These are phyloP conservation scores for Nesospiza acunhae DNA, from an alignment of 2,113 vertebrate species.

Conservation along the genomic window DNA sequence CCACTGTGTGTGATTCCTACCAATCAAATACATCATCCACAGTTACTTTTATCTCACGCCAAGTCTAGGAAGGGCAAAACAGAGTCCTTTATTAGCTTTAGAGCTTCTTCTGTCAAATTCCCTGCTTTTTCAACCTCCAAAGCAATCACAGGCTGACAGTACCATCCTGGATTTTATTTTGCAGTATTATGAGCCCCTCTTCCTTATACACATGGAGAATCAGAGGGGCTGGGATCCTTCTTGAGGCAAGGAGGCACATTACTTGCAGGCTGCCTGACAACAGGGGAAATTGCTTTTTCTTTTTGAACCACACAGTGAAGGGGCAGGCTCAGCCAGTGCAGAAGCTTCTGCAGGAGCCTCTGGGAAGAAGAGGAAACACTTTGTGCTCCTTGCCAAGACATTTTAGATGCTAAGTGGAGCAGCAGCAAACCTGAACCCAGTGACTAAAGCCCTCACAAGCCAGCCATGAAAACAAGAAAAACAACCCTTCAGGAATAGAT, in stretches of 20 bases:
- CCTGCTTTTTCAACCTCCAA: neutral
- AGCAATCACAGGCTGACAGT: neutral
- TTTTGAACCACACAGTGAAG: slow-evolving; percentile 10
- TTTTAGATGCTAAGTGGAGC: slow-evolving; percentile 42
- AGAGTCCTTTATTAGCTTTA: slow-evolving; percentile 7
- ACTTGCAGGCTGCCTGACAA: neutral
- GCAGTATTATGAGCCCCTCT: neutral
- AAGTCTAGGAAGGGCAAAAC: slow-evolving; percentile 17
- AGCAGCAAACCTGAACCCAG: slow-evolving; percentile 20
- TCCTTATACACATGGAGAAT: neutral
- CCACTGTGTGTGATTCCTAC: neutral
- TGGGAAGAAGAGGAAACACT: slow-evolving; percentile 27
- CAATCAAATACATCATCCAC: neutral
- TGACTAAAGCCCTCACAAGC: neutral
- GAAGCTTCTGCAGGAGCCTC: slow-evolving; percentile 15
- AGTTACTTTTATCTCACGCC: slow-evolving; percentile 36
- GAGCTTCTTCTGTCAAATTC: slow-evolving; percentile 13
- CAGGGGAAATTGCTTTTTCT: slow-evolving; percentile 61
- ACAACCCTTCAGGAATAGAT: neutral
- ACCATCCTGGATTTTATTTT: neutral
- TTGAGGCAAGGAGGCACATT: neutral
- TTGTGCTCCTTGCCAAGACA: neutral
- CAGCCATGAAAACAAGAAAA: neutral
- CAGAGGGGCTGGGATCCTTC: neutral
- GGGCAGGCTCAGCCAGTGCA: neutral